Conservation (phyloP, 2,113 vertebrate genomes). For the Ibidorhyncha struthersii region DNA sequence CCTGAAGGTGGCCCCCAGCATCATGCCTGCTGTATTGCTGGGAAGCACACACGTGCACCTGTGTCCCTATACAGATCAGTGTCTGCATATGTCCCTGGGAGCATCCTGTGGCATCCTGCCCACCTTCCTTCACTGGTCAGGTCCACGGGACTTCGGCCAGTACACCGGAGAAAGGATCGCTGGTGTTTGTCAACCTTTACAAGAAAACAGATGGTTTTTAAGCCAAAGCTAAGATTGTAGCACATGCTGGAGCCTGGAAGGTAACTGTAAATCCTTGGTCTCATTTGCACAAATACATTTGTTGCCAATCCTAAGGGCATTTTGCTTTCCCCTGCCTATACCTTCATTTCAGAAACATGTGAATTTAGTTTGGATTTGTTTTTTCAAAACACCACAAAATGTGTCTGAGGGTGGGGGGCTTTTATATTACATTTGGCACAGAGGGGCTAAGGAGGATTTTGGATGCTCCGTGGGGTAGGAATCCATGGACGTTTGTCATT, state of each 20-base stretch:
- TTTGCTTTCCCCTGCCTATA: conserved; percentile 2
- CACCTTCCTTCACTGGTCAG: not conserved
- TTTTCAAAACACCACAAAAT: not conserved
- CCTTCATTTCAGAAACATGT: not conserved
- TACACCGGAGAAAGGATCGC: not conserved
- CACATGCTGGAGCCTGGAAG: not conserved
- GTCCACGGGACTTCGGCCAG: not conserved
- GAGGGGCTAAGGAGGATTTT: not conserved
- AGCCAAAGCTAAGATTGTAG: not conserved
- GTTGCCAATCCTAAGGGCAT: conserved; percentile 14
- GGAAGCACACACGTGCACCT: not conserved
- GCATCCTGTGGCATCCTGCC: not conserved
- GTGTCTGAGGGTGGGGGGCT: not conserved
- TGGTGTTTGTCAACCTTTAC: not conserved
- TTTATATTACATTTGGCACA: not conserved
- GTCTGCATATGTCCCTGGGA: not conserved
- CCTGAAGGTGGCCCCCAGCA: not conserved
- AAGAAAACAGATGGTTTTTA: conserved; percentile 15
- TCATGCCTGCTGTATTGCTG: not conserved
- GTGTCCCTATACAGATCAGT: rapidly evolving
- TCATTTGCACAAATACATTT: conserved; percentile 36
- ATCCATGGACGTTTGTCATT: not conserved
- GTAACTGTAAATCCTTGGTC: conserved; percentile 39
- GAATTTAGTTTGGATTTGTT: not conserved
- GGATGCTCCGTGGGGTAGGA: not conserved